Percentiles rank a stretch among this genome's conserved stretches.
Evolutionary conservation across 2,888 invertebrate species (phyloP).

Genomic region (Heteromurus nitidus): DNA sequence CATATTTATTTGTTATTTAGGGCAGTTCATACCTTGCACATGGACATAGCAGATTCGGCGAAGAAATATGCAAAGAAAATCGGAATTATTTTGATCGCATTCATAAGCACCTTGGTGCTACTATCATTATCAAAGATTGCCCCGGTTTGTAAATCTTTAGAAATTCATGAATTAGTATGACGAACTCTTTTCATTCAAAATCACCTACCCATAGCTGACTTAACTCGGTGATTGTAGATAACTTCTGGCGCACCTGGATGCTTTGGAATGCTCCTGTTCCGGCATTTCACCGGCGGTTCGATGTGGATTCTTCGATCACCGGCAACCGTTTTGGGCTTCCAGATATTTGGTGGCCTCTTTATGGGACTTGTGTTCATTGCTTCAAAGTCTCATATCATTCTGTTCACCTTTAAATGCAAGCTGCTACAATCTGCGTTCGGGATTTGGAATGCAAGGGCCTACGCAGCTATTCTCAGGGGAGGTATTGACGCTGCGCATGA

Average conservation of each 20-base stretch:
- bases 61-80: conserved; percentile 1
- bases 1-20: conserved; percentile 9
- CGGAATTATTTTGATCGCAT: neutral
- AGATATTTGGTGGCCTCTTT: conserved; percentile 28
- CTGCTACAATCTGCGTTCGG: conserved; percentile 58
- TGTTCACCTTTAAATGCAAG: conserved; percentile 50
- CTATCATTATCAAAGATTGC: neutral
- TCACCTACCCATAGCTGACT: no score
- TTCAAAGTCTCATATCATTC: conserved; percentile 63
- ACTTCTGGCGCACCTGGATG: conserved; percentile 23
- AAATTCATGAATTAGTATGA: no score
- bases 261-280: conserved; percentile 43
- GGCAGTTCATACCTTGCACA: conserved; percentile 44
- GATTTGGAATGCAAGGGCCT: conserved; percentile 67
- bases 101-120: neutral
- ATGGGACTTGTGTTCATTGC: conserved; percentile 48
- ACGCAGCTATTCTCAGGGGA: conserved; percentile 52
- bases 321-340: neutral
- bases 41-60: conserved; percentile 35
- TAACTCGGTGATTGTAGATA: neutral
- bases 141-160: no score
- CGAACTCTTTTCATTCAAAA: no score
- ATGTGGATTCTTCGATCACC: conserved; percentile 6
- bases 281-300: conserved; percentile 19
- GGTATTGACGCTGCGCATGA: conserved; percentile 25